Conservation (phyloP, 2,888 invertebrate species). For the Vandiemenella viatica region DNA sequence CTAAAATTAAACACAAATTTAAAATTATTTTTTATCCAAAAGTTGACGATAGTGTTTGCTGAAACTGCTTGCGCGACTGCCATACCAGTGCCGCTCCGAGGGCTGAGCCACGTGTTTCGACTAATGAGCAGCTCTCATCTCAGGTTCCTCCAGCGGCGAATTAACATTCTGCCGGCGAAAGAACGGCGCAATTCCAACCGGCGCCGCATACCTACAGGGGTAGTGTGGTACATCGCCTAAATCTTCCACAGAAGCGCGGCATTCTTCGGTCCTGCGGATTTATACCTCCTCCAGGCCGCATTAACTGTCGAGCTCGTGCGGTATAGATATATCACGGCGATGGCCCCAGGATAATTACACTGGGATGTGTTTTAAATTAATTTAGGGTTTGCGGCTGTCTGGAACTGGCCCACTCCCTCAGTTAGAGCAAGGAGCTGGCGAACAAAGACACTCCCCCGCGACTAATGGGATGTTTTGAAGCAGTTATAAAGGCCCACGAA, state of each 20-base stretch:
- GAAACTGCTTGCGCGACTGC: no score
- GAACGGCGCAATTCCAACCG: no score
- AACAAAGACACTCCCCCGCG: neutral
- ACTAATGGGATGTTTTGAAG: neutral
- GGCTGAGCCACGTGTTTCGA: no score
- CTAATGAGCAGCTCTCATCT: no score
- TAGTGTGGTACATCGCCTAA: no score
- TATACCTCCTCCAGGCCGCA: conserved; percentile 3
- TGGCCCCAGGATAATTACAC: conserved; percentile 6
- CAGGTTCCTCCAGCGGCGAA: no score
- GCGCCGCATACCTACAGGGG: no score
- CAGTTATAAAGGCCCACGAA: neutral
- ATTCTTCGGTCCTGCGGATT: conserved; percentile 8
- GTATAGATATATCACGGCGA: conserved; percentile 6
- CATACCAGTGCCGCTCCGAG: no score
- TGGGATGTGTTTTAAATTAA: conserved; percentile 6
- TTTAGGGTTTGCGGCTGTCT: neutral
- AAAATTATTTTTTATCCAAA: no score
- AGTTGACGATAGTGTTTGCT: no score
- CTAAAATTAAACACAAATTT: no score
- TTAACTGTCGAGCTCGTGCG: conserved; percentile 5
- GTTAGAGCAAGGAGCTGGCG: neutral
- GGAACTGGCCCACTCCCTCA: neutral
- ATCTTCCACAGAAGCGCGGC: conserved; percentile 1
- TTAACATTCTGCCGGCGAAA: no score